Conservation (phyloP, 2,797 vertebrate genomes). For the Anguilla obscura region DNA sequence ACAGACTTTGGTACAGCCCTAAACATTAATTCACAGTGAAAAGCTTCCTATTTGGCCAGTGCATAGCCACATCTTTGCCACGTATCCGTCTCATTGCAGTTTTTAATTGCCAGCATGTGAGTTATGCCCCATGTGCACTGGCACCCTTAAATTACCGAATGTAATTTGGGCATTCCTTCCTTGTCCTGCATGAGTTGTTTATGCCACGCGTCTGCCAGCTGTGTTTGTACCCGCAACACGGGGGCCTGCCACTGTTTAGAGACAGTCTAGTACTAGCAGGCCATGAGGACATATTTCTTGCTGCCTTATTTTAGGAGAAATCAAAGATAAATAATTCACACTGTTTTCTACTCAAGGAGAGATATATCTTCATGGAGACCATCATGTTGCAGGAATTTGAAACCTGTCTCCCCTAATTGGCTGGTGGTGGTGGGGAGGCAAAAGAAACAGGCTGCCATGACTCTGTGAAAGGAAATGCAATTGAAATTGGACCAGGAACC, state of each 20-base stretch:
- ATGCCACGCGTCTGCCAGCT: not conserved
- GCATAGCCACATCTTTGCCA: not conserved
- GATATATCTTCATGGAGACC: not conserved
- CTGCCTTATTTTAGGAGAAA: not conserved
- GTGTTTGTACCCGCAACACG: not conserved
- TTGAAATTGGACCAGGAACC: not conserved
- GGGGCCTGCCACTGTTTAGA: not conserved
- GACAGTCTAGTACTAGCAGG: not conserved
- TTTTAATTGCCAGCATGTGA: not conserved
- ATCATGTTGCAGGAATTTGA: not conserved
- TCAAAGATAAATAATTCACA: constrained; percentile 7
- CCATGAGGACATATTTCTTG: not conserved
- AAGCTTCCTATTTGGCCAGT: not conserved
- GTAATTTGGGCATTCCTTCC: not conserved
- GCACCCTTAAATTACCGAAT: not conserved
- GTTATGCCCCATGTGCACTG: not conserved
- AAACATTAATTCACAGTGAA: not conserved
- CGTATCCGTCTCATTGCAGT: not conserved
- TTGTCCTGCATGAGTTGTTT: not conserved
- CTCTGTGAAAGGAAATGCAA: not conserved
- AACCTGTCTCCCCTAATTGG: not conserved
- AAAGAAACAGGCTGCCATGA: not conserved
- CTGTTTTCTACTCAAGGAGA: not conserved
- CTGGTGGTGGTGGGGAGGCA: not conserved
- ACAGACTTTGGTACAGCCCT: not conserved